Evolutionary conservation across 1,140 invertebrate genomes (phyloP).

Genomic region (Scaptomyza pallida): DNA sequence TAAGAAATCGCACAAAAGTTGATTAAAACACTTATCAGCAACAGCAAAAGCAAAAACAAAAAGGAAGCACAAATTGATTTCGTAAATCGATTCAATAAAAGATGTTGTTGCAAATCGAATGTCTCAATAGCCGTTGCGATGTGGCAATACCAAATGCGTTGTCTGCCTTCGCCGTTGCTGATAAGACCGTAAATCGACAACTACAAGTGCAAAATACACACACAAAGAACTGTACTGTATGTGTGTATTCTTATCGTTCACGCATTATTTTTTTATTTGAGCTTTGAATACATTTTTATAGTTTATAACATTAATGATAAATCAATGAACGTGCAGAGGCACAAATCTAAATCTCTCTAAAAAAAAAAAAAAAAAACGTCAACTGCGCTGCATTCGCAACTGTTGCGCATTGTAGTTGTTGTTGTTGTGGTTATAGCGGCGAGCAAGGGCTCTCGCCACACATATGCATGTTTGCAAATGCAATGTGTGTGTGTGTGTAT

Average conservation of each 20-base stretch:
- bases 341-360: constrained; percentile 23
- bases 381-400: constrained; percentile 62
- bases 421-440: constrained; percentile 39
- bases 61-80: constrained; percentile 39
- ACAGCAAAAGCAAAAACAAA: constrained; percentile 5
- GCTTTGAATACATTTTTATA: constrained; percentile 1
- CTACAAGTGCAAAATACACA: background rate
- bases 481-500: constrained; percentile 16
- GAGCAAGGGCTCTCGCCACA: constrained; percentile 59
- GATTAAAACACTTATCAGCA: constrained; percentile 61
- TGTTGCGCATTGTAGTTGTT: constrained; percentile 56
- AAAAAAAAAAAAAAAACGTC: constrained; percentile 2
- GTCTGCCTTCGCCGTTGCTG: constrained; percentile 20
- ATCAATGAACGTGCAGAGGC: constrained; percentile 35
- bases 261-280: constrained; percentile 19
- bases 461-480: background rate
- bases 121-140: constrained; percentile 59
- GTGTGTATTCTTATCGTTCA: constrained; percentile 24
- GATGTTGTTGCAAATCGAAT: constrained; percentile 63
- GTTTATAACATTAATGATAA: constrained; percentile 21
- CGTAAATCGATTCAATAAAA: constrained; percentile 55
- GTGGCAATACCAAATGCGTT: constrained; percentile 66
- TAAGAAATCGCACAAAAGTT: constrained; percentile 51
- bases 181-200: constrained; percentile 10
- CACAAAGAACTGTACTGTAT: constrained; percentile 1